Base-by-base conservation (phyloP, 1,140 invertebrate species). In the Orchestia grillus region DNA sequence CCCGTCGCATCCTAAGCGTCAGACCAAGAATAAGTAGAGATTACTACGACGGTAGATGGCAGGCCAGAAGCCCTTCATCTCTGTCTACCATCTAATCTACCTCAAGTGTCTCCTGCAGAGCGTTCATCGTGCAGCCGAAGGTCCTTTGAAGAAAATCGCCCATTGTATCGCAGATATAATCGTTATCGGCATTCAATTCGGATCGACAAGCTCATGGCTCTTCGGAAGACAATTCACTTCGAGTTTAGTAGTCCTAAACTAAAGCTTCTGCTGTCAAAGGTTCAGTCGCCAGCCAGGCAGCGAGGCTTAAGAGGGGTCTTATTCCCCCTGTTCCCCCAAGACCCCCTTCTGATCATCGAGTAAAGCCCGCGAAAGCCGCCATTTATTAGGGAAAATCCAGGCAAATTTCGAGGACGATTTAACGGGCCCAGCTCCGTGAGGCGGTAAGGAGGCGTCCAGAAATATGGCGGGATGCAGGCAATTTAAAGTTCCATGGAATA, bases 401-500 rank as follows among this genome's bases (percentile, higher is more conserved):
- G 92, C 43, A 94, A 94, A 94, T 94, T 94, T 94, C 44, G 3
- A 40, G 92, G 44, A 15, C 92, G 92, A 94, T 94, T 94, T 94
- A 94, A n/a, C 92, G 92, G 44, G 41, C 90, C 90, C 19, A 43
- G 90, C 90, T 43, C 90, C 40, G 41, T 92, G 90, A 45, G 44
- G 92, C 92, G 44, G 40, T 94, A 94, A 94, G 43, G 44, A 94
- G 90, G 41, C 92, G 41, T 94, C 44, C 19, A 94, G 92, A 94
- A 94, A 94, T 94, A 94, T 47, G 11, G 44, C n/a, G 43, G 44
- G 44, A 47, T 94, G 92, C 92, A 45, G 92, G 15, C 92, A 94
- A 94, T 94, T 94, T 94, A 94, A 94, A 94, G 92, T 94, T 94
- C 92, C 8, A 94, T 94, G 92, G 92, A 94, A 94, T 47, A 94